A percentile compares a stretch with the other conserved stretches of the same genome.
phyloP scores from a whole-genome alignment of 1,140 invertebrate species.

The Brachystomella parvula region DNA sequence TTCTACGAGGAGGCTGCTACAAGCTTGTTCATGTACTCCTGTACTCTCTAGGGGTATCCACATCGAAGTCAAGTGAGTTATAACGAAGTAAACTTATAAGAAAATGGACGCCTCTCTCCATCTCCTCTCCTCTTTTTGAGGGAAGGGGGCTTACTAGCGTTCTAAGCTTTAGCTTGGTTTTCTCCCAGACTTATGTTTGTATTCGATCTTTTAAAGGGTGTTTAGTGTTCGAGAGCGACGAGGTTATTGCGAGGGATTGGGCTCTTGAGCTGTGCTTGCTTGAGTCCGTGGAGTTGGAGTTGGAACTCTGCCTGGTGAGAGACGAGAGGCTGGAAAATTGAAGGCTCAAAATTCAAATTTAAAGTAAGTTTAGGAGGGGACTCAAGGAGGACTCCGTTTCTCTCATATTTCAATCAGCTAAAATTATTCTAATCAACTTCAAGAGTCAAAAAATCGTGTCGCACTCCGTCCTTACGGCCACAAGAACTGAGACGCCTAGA shows the following conservation, averaged over 20 bases:
- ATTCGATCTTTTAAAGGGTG: background rate
- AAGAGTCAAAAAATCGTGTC: background rate
- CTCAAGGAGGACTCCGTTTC: too few species aligned
- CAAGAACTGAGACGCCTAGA: background rate
- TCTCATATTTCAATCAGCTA: too few species aligned
- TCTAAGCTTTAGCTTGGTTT: background rate
- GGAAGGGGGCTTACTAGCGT: background rate
- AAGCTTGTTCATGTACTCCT: background rate
- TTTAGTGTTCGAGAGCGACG: background rate
- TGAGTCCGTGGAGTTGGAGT: background rate
- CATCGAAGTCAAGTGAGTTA: background rate
- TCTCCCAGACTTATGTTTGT: background rate
- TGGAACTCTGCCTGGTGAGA: background rate
- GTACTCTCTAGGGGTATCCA: background rate
- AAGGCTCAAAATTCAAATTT: conserved; percentile 3
- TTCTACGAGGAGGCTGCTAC: background rate
- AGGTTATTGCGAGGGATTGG: background rate
- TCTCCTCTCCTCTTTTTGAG: too few species aligned
- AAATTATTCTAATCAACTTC: background rate
- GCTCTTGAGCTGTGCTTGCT: background rate
- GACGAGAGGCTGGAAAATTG: background rate
- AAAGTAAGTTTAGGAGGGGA: background rate
- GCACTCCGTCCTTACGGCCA: background rate
- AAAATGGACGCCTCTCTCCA: background rate
- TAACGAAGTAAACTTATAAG: background rate